phyloP scores from a whole-genome alignment of 2,113 vertebrate genomes.

The Colinus virginianus region DNA sequence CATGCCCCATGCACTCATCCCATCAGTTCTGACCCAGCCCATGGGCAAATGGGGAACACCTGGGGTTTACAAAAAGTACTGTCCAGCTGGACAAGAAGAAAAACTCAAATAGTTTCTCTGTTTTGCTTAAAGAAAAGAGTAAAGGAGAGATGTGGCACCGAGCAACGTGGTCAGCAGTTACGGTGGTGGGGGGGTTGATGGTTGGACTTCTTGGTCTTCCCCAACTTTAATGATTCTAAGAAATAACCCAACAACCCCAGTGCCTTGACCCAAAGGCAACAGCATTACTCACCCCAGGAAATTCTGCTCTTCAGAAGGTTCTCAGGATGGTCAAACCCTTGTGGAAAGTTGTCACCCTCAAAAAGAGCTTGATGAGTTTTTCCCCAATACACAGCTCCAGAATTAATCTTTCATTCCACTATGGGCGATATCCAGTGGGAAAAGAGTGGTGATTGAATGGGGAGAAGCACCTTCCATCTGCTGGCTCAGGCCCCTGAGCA shows the following conservation, averaged over 20 bases:
- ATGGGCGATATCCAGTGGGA: not conserved
- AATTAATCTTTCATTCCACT: not conserved
- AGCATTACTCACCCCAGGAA: not conserved
- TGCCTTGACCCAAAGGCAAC: not conserved
- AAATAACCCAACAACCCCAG: rapidly evolving
- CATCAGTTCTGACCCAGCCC: too few species aligned
- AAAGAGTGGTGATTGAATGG: rapidly evolving
- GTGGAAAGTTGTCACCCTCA: not conserved
- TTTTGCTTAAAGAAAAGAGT: not conserved
- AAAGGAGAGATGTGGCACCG: too few species aligned
- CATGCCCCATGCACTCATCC: rapidly evolving
- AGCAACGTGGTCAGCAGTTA: too few species aligned
- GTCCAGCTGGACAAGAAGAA: too few species aligned
- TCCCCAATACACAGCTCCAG: not conserved
- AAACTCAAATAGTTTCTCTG: not conserved
- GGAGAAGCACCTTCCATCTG: not conserved
- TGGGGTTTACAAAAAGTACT: rapidly evolving
- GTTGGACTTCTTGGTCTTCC: too few species aligned
- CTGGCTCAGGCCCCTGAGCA: rapidly evolving
- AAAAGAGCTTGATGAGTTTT: not conserved
- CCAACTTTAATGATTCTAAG: too few species aligned
- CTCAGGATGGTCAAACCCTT: not conserved
- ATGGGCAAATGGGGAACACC: rapidly evolving
- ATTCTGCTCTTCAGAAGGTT: not conserved
- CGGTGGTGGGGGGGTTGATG: too few species aligned